These are phyloP conservation scores for Pitta sordida DNA, from an alignment of 2,113 vertebrate genomes.

Conservation along the genomic window DNA sequence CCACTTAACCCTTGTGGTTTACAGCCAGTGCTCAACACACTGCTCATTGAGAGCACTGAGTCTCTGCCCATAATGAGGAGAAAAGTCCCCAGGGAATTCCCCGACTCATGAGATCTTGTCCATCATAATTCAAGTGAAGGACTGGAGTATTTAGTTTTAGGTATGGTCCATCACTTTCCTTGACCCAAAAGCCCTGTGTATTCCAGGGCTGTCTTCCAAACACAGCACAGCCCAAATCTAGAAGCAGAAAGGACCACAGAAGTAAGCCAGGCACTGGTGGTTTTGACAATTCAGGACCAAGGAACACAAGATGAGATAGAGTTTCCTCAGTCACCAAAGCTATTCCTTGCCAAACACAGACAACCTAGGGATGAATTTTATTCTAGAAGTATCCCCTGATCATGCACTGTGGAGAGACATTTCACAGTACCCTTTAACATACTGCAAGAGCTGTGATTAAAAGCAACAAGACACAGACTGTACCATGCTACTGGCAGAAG, in stretches of 20 bases:
- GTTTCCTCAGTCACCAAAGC: background rate
- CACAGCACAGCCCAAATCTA: background rate
- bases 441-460: background rate
- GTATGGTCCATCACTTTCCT: background rate
- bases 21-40: background rate
- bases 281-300: background rate
- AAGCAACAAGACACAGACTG: background rate
- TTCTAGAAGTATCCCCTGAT: background rate
- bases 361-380: background rate
- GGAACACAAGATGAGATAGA: background rate
- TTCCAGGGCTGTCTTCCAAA: background rate
- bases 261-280: background rate
- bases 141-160: background rate
- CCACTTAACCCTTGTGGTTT: constrained; percentile 28
- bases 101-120: background rate
- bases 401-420: background rate
- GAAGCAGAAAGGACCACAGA: background rate
- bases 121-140: background rate
- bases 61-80: background rate
- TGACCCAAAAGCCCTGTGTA: background rate
- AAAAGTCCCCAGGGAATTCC: constrained; percentile 26
- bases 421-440: background rate
- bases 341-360: background rate
- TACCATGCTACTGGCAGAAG: background rate
- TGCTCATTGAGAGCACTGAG: background rate